Conservation (phyloP, 2,888 invertebrate species). For the Dermolepida albohirtum region DNA sequence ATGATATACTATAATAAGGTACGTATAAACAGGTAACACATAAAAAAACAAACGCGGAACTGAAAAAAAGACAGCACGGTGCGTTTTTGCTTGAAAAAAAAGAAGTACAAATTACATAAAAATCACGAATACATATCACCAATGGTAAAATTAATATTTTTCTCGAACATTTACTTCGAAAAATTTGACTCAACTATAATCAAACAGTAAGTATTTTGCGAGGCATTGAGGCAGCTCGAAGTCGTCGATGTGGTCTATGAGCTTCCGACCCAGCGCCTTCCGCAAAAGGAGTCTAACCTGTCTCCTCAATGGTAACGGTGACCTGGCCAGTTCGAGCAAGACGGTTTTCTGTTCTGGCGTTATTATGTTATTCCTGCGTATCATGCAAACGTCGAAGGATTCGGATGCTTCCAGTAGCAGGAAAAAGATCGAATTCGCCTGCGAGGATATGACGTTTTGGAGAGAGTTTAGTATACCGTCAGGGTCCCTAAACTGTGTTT, state of each 20-base stretch:
- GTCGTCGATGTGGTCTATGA: slow-evolving; percentile 69
- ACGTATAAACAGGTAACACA: too few relatives aligned
- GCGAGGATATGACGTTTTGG: slow-evolving; percentile 72
- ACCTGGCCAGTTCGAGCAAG: slow-evolving; percentile 74
- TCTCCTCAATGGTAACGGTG: slow-evolving; percentile 75
- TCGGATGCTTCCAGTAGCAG: slow-evolving; percentile 80
- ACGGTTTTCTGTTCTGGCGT: slow-evolving; percentile 74
- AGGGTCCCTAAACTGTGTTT: slow-evolving; percentile 86
- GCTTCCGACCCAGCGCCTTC: slow-evolving; percentile 67
- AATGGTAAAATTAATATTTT: too few relatives aligned
- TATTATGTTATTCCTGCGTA: slow-evolving; percentile 76
- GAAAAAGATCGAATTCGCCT: slow-evolving; percentile 74
- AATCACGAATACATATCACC: too few relatives aligned
- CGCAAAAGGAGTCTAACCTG: slow-evolving; percentile 71
- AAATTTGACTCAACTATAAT: slow-evolving; percentile 63
- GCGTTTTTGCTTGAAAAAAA: too few relatives aligned
- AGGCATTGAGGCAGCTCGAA: slow-evolving; percentile 76
- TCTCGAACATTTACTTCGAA: background rate
- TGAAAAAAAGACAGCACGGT: too few relatives aligned
- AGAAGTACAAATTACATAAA: too few relatives aligned
- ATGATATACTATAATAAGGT: too few relatives aligned
- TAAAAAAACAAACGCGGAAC: too few relatives aligned
- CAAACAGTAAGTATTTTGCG: slow-evolving; percentile 77
- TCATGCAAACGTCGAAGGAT: slow-evolving; percentile 84
- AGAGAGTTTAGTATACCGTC: slow-evolving; percentile 85